A percentile compares a stretch with the other conserved stretches of the same genome.
These are phyloP conservation scores for Aplodontia rufa DNA, from an alignment of 2,113 vertebrate species.

Conservation along the genomic window DNA sequence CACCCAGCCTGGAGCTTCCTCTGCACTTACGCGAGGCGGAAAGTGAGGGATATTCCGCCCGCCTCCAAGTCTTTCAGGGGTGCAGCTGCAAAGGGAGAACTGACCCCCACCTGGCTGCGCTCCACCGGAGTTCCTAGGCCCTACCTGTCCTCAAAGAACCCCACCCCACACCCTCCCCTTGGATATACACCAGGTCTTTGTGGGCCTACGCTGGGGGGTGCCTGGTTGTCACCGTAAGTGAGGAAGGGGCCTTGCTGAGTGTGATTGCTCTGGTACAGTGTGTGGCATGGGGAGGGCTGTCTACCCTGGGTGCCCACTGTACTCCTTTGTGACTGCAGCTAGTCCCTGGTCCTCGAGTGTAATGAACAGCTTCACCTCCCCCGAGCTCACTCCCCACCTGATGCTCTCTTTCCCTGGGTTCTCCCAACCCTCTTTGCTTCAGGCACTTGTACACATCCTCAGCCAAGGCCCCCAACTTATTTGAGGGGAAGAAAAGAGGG, in stretches of 20 bases:
- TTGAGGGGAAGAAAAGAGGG: not conserved
- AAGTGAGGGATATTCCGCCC: conserved; percentile 67
- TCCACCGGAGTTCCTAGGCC: not conserved
- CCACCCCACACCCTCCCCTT: not conserved
- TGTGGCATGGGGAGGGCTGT: not conserved
- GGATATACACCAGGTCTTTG: not conserved
- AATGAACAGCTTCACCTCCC: not conserved
- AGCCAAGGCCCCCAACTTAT: too few species aligned
- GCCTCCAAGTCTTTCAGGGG: not conserved
- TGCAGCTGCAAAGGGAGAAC: not conserved
- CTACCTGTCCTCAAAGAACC: not conserved
- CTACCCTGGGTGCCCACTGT: not conserved
- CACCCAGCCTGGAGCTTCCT: conserved; percentile 82
- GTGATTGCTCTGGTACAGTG: not conserved
- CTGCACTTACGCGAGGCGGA: conserved; percentile 72
- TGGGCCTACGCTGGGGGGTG: not conserved
- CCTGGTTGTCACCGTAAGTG: not conserved
- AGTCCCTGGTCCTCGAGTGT: not conserved
- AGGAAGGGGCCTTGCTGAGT: not conserved
- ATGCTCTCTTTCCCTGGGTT: not conserved
- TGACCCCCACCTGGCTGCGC: not conserved
- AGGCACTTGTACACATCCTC: not conserved
- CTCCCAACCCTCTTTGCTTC: not conserved
- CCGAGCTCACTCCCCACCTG: not conserved
- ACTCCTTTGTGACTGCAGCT: not conserved